Evolutionary conservation across 2,888 invertebrate genomes (phyloP).

Genomic region (Sarcophaga rosellei): DNA sequence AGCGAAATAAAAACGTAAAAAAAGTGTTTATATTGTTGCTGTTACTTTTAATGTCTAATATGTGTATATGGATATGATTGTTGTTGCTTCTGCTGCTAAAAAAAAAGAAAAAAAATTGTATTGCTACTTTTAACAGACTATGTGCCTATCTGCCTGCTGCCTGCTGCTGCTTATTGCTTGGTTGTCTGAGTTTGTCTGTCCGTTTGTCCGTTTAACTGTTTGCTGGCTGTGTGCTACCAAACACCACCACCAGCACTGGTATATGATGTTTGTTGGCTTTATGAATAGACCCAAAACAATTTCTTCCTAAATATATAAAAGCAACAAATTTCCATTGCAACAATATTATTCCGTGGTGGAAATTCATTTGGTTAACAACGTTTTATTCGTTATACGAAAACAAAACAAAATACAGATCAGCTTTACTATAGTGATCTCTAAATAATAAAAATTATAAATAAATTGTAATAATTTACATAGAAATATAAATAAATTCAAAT

Average conservation of each 20-base stretch:
- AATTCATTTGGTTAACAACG: slow-evolving; percentile 79
- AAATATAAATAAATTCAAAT: slow-evolving; percentile 59
- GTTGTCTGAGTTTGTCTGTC: slow-evolving; percentile 16
- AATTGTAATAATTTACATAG: slow-evolving; percentile 58
- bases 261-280: slow-evolving; percentile 61
- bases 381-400: slow-evolving; percentile 46
- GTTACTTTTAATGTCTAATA: slow-evolving; percentile 25
- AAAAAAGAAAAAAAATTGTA: background rate
- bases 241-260: slow-evolving; percentile 1
- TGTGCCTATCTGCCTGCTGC: slow-evolving; percentile 5
- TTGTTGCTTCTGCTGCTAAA: slow-evolving; percentile 56
- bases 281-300: slow-evolving; percentile 74
- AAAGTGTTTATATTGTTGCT: slow-evolving; percentile 29
- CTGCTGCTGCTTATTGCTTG: background rate
- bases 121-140: slow-evolving; percentile 29
- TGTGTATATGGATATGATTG: slow-evolving; percentile 25
- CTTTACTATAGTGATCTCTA: slow-evolving; percentile 74
- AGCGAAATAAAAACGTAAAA: background rate
- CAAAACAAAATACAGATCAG: slow-evolving; percentile 68
- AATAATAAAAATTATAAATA: slow-evolving; percentile 8
- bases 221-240: slow-evolving; percentile 31
- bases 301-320: slow-evolving; percentile 82
- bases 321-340: slow-evolving; percentile 78
- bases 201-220: slow-evolving; percentile 20
- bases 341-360: slow-evolving; percentile 81